Conservation (phyloP, 2,888 invertebrate species). For the Uropetala carovei region DNA sequence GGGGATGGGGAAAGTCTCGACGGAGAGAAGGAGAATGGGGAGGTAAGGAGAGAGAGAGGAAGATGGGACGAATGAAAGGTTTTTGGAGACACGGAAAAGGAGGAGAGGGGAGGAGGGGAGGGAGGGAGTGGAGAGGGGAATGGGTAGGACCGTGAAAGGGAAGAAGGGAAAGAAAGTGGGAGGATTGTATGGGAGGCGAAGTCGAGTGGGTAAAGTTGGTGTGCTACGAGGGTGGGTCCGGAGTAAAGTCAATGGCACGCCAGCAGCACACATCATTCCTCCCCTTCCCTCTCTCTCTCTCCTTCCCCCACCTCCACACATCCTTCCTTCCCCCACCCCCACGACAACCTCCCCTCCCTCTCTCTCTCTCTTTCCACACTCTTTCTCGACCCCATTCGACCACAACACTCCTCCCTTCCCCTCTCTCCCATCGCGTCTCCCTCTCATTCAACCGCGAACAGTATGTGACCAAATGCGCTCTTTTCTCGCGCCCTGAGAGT, state of each 20-base stretch:
- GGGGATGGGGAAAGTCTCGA: no score
- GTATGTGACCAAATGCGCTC: not conserved
- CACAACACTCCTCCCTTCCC: no score
- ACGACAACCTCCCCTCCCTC: no score
- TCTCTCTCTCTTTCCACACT: no score
- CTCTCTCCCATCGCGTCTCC: not conserved
- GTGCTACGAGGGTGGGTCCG: conserved; percentile 14
- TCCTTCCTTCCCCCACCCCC: no score
- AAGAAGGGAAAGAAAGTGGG: not conserved
- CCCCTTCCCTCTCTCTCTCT: no score
- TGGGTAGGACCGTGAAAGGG: not conserved
- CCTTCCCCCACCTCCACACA: no score
- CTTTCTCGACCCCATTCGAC: no score
- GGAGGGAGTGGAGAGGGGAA: not conserved
- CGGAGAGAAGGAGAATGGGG: no score
- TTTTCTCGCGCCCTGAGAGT: not conserved
- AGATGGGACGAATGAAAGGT: not conserved
- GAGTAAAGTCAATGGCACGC: not conserved
- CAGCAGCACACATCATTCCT: not conserved
- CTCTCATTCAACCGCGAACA: not conserved
- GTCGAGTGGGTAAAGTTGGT: not conserved
- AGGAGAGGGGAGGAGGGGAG: not conserved
- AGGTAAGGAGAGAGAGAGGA: no score
- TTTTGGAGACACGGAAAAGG: not conserved
- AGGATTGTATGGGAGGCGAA: not conserved